phyloP scores from a whole-genome alignment of 2,888 invertebrate genomes.

The Pseudococcus longispinus region DNA sequence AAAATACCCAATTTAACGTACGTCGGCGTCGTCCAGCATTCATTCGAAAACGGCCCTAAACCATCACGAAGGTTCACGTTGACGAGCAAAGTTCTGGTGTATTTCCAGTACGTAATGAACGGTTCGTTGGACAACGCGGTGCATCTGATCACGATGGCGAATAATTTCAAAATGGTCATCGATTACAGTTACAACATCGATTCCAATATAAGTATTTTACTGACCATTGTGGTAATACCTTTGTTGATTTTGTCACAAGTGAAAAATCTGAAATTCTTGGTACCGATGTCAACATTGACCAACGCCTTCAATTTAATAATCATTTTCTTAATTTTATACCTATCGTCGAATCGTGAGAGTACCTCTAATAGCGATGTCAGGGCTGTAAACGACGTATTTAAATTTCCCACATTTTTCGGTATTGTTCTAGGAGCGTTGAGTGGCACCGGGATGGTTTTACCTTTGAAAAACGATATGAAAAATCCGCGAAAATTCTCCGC shows the following conservation, averaged over 20 bases:
- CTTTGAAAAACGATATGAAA: constrained; percentile 94
- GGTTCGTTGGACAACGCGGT: constrained; percentile 21
- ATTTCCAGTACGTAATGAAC: constrained; percentile 17
- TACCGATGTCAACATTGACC: constrained; percentile 8
- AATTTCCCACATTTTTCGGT: constrained; percentile 91
- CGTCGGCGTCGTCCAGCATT: background rate
- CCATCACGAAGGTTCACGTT: background rate
- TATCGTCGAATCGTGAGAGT: background rate
- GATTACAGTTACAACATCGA: background rate
- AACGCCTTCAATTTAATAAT: background rate
- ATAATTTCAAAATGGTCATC: background rate
- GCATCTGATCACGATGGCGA: background rate
- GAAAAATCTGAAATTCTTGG: background rate
- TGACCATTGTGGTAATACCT: background rate
- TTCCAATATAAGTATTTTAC: background rate
- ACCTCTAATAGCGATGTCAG: constrained; percentile 69
- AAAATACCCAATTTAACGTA: constrained; percentile 39
- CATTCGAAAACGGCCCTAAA: background rate
- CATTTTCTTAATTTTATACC: background rate
- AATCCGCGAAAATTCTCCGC: constrained; percentile 81
- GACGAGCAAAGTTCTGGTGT: background rate
- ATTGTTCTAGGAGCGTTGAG: constrained; percentile 95
- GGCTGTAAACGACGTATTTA: constrained; percentile 59
- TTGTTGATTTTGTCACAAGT: background rate
- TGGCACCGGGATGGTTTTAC: constrained; percentile 89